These are phyloP conservation scores for Lathamus discolor DNA, from an alignment of 2,113 vertebrate species.

Conservation along the genomic window DNA sequence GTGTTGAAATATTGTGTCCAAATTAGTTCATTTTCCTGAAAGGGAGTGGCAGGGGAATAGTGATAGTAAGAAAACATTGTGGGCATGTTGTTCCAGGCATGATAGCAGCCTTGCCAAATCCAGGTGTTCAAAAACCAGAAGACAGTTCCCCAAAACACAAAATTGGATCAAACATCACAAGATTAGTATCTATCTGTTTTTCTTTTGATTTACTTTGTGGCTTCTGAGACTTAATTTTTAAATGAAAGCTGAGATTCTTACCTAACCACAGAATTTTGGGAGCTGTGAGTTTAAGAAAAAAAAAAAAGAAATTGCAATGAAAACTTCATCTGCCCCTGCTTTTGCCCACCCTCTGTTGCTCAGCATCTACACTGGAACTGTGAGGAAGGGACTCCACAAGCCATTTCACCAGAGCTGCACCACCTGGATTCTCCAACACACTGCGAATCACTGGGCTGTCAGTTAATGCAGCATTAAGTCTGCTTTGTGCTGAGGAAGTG, in stretches of 20 bases:
- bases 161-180: conserved; percentile 59
- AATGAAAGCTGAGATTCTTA: conserved; percentile 40
- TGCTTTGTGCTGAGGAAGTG: neutral
- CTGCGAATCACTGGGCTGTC: neutral
- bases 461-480: neutral
- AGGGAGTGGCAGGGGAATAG: neutral
- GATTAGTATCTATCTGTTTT: conserved; percentile 38
- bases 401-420: neutral
- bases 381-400: neutral
- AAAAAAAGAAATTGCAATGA: neutral
- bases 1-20: neutral
- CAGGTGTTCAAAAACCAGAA: conserved; percentile 52
- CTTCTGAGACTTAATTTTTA: conserved; percentile 49
- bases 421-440: neutral
- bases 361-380: neutral
- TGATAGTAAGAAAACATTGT: conserved; percentile 8
- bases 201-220: conserved; percentile 58
- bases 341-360: neutral
- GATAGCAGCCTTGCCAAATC: conserved; percentile 40
- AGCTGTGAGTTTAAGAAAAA: neutral
- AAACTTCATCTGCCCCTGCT: neutral
- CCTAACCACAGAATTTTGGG: conserved; percentile 37
- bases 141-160: conserved; percentile 42
- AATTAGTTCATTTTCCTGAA: neutral
- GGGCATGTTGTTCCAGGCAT: neutral